Evolutionary conservation across 2,113 vertebrate genomes (phyloP), one percentile per base, ranked within the genome.

Genomic region (Pogonocichla stellata): DNA sequence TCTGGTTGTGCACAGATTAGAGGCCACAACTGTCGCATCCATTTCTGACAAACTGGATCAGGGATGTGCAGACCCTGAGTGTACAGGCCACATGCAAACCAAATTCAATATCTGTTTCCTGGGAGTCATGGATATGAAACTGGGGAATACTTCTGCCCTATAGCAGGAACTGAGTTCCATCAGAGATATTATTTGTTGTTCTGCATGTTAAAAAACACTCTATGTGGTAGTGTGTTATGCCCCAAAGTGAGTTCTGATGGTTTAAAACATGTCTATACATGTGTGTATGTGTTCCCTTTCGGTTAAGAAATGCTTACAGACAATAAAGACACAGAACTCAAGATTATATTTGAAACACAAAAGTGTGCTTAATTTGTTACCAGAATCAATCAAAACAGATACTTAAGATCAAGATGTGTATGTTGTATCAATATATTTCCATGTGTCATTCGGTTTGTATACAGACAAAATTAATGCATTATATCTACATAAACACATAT

Each of bases 191-290:
- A 29, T 85, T 51, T 82, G 12, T 75, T 62, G 23, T 47, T 92
- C 28, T 75, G 14, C 18, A 12, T 81, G 89, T 78, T 2, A 71
- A 74, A 91, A 66, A 42, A 6, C 4, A 77, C 10, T 38, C 69
- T 34, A 11, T 0, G 0, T 7, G 6, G 19, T 34, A 45, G 2
- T 16, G 8, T 69, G 22, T 22, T 79, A 16, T 60, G 6, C 5
- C 24, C 31, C 42, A 50, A 80, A 72, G 75, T 69, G 28, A 51
- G 64, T 85, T 54, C 43, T 81, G 28, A 14, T 89, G 34, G 19
- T 58, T 70, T 58, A 62, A 50, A 70, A 42, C 7, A 11, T n/a
- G 10, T 48, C 53, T 77, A 1, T 25, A 10, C 1, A 3, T 57
- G 9, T 45, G 7, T 57, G 11, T 67, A 14, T 31, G 9, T 47